Evolutionary conservation across 2,888 invertebrate genomes (phyloP).

Genomic region (Acrocyrtus sp.): DNA sequence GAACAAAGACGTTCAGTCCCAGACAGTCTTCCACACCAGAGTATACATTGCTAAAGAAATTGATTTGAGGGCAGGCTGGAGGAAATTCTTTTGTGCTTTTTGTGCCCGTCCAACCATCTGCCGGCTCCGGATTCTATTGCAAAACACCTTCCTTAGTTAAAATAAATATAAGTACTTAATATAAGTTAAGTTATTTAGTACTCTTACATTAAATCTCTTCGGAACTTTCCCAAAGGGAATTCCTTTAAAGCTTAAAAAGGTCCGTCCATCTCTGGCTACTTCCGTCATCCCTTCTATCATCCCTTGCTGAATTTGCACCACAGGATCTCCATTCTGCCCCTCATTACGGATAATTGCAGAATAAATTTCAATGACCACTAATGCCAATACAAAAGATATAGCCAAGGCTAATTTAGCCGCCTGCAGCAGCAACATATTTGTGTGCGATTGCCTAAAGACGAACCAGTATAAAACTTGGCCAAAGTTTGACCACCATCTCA

Average conservation of each 20-base stretch:
- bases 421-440: no score
- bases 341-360: no score
- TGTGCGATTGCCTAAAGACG: no score
- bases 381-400: no score
- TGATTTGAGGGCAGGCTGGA: slow-evolving; percentile 49
- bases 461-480: no score
- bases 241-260: slow-evolving; percentile 13
- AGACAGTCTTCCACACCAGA: slow-evolving; percentile 55
- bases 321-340: no score
- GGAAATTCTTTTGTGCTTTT: slow-evolving; percentile 43
- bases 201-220: slow-evolving; percentile 32
- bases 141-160: no score
- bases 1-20: slow-evolving; percentile 52
- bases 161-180: no score
- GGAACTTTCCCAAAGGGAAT: slow-evolving; percentile 34
- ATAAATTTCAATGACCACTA: no score
- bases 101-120: slow-evolving; percentile 51
- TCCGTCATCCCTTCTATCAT: slow-evolving; percentile 19
- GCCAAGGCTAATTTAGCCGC: no score
- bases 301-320: slow-evolving; percentile 23
- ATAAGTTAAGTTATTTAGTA: no score
- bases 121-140: slow-evolving; percentile 39
- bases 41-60: slow-evolving; percentile 18
- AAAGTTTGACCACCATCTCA: no score
- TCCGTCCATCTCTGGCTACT: slow-evolving; percentile 22